phyloP scores from a whole-genome alignment of 2,888 invertebrate species.

The Phortica magna region DNA sequence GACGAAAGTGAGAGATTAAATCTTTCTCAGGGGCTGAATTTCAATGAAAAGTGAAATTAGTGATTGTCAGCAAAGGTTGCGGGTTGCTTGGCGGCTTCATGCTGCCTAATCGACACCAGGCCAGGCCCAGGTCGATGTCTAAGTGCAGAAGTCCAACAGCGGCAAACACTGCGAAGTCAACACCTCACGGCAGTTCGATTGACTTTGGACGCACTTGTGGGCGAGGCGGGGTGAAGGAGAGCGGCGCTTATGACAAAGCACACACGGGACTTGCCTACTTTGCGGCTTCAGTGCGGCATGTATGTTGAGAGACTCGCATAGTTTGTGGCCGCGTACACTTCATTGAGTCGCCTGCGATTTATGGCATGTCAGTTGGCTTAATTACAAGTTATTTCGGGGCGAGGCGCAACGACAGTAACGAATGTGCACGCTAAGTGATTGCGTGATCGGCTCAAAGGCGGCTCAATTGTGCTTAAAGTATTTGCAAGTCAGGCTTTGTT shows the following conservation, averaged over 20 bases:
- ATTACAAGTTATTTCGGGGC: slow-evolving; percentile 52
- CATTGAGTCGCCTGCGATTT: slow-evolving; percentile 23
- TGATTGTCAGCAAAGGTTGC: slow-evolving; percentile 1
- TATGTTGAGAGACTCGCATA: background rate
- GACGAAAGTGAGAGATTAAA: background rate
- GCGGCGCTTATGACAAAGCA: background rate
- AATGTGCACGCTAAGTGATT: too few relatives aligned
- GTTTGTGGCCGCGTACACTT: background rate
- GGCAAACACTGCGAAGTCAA: slow-evolving; percentile 4
- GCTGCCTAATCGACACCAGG: background rate
- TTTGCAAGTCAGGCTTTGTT: background rate
- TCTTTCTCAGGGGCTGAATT: background rate
- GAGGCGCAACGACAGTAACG: background rate
- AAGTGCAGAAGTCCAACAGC: background rate
- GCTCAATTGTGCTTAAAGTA: background rate
- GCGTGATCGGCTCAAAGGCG: background rate
- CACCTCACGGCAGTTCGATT: slow-evolving; percentile 8
- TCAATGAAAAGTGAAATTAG: slow-evolving; percentile 4
- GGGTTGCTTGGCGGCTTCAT: slow-evolving; percentile 25
- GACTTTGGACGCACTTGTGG: too few relatives aligned
- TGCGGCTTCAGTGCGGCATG: slow-evolving; percentile 7
- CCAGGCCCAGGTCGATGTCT: background rate
- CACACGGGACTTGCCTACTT: background rate
- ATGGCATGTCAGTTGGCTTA: slow-evolving; percentile 39
- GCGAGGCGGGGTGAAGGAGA: background rate